Base-by-base conservation (phyloP, 2,888 invertebrate species). In the Ecliptopera silaceata region DNA sequence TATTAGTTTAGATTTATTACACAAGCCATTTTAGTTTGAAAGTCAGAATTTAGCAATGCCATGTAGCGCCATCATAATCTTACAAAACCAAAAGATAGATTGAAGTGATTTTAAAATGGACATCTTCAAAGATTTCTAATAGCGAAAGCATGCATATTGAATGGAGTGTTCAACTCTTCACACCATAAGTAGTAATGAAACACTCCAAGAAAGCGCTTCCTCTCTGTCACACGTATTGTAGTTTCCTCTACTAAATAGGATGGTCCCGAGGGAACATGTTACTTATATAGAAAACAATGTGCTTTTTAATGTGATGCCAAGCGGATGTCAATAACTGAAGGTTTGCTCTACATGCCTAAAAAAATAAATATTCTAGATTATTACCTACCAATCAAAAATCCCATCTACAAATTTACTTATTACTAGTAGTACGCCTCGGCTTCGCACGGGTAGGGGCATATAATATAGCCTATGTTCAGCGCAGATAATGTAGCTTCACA, bases 221-320 rank as follows among this genome's bases (percentile, higher is more conserved):
- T 59, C 59, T 31, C 42, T 54, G 15, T 51, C 55, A 43, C 52
- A 49, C 41, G 29, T 22, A 55, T 36, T 56, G 39, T 44, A 38
- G 43, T 63, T 57, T 57, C 52, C 61, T 61, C 53, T 51, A 39
- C 39, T 10, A 43, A 44, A 22, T 36, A 31, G 43, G 55, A 38
- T 41, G 12, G 26, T 50, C 58, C 48, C 56, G 20, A 26, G 51
- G 57, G 61, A 61, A n/a, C 13, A 12, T 22, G 26, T 18, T 47
- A 32, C 42, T 32, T 29, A 59, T 61, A 56, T 54, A 54, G 41
- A 22, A 55, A 13, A 65, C 63, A 65, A 63, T 63, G 55, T 26
- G 50, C 31, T 36, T 42, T 38, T 29, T 22, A 31, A 13, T 6
- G 34, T 12, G 52, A 15, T 36, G 13, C 32, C 10, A 29, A 52